Evolutionary conservation across 2,888 invertebrate species (phyloP).

Genomic region (Epirrhoe tristata): DNA sequence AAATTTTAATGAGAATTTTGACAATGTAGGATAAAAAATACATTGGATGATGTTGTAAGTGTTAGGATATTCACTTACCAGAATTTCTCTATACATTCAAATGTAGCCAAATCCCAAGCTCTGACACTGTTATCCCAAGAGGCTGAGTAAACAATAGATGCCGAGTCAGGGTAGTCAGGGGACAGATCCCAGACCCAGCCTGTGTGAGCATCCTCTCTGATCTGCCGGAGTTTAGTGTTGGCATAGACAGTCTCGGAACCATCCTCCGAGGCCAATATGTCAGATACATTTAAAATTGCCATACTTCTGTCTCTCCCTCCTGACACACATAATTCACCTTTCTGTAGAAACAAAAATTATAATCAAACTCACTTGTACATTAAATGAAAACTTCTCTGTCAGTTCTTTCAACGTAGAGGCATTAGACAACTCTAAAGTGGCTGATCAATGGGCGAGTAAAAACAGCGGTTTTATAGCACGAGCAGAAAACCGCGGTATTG

Average conservation of each 20-base stretch:
- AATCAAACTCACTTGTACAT: background rate
- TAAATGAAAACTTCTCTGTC: background rate
- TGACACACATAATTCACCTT: constrained; percentile 81
- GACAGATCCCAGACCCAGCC: constrained; percentile 88
- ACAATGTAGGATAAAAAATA: background rate
- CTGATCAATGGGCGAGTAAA: too few species aligned
- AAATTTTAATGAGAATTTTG: background rate
- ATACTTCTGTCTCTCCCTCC: constrained; percentile 86
- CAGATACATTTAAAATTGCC: constrained; percentile 80
- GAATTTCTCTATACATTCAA: constrained; percentile 77
- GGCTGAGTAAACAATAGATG: constrained; percentile 83
- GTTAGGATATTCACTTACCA: constrained; percentile 57
- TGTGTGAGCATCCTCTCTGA: constrained; percentile 80
- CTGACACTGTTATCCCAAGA: constrained; percentile 87
- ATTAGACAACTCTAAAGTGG: too few species aligned
- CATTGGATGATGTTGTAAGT: background rate
- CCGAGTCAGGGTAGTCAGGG: constrained; percentile 67
- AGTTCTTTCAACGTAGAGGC: too few species aligned
- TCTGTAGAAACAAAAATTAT: constrained; percentile 55
- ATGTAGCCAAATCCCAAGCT: constrained; percentile 80
- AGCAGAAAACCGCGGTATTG: too few species aligned
- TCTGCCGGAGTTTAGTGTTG: constrained; percentile 63
- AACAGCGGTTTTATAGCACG: too few species aligned
- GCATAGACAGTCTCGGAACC: constrained; percentile 56
- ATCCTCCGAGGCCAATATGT: constrained; percentile 58